Base-by-base conservation (phyloP, 2,797 vertebrate genomes). In the Leptatherina wallacei region DNA sequence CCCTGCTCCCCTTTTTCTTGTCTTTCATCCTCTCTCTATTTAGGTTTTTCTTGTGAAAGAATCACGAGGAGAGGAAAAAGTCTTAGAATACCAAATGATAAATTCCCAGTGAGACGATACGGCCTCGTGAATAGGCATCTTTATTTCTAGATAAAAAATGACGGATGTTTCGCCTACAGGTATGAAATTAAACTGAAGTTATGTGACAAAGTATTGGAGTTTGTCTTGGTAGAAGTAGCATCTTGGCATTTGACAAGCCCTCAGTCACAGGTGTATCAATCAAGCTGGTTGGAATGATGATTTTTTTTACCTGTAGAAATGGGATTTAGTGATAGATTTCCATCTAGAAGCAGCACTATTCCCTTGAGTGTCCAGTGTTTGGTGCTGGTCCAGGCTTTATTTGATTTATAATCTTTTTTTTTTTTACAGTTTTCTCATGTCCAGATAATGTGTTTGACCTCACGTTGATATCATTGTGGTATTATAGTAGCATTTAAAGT, bases 391-490 rank as follows among this genome's bases (percentile, higher is more conserved):
- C 24, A 11, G 18, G 1, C 51, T 58, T 56, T 29, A 40, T 77
- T 71, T 2, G 61, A 77, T 79, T 69, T 55, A 6, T 27, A 4
- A 32, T 27, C 24, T 1, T 27, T 32, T 32, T 4, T 1, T 27
- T 32, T 32, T 4, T 4, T 2, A 32, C 32, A 32, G 32, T 10
- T 35, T 35, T 35, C 8, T 10, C 33, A 35, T 8, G 33, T 35
- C 52, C 52, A 59, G 44, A 61, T 60, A 3, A 72, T 24, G 52
- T 30, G 65, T 65, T 69, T 78, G 54, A 71, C 60, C 61, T 76
- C 44, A n/a, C 32, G 3, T 77, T 56, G 61, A 49, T 40, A 11
- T 69, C 70, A 73, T 44, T 58, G 61, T 42, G 9, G 32, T n/a
- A 35, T 44, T 40, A 13, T 36, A 44, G 72, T 77, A 32, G 30